Evolutionary conservation across 2,888 invertebrate species (phyloP), one percentile per base, ranked within the genome.

Genomic region (Drosophila stalkeri): DNA sequence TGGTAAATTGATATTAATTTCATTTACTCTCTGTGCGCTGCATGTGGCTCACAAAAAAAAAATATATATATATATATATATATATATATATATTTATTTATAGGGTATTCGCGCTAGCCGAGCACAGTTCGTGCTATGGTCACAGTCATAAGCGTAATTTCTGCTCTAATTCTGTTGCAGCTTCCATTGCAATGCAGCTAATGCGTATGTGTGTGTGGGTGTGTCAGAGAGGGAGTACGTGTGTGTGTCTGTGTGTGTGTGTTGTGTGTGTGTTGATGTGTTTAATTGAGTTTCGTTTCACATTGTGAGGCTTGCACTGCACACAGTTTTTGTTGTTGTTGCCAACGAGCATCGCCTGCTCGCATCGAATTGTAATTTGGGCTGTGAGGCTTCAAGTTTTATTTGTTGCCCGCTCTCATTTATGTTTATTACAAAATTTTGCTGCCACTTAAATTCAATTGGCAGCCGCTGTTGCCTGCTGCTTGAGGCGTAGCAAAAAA

Each of bases 101-200:
- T 59, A 71, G 71, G 81, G 81, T 77, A 76, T 80, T n/a, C 2
- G 52, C 55, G 43, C 16, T 12, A 27, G 65, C 18, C 56, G 54
- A 65, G 37, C 66, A 54, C 2, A 61, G 33, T 46, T 27, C 64
- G 47, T 43, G 41, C 57, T 20, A 62, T 55, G 73, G 68, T 64
- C 73, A 72, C 60, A 77, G 69, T 67, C 82, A 80, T 79, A 75
- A 81, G 72, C 71, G 73, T 78, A 82, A 78, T 81, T 85, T 89
- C 78, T 85, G 85, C 86, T 86, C 78, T 75, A 89, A 74, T 78
- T 89, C 75, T 64, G 69, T 73, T 75, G 72, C 73, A 86, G 70
- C 64, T 81, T 62, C 70, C 59, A 60, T 77, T 67, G 57, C 73
- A 79, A 67, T 51, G 61, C 57, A 73, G 64, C 31, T 65, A 77